A percentile compares a stretch with the other conserved stretches of the same genome.
Evolutionary conservation across 2,888 invertebrate species (phyloP).

Genomic region (Lymantria dispar): DNA sequence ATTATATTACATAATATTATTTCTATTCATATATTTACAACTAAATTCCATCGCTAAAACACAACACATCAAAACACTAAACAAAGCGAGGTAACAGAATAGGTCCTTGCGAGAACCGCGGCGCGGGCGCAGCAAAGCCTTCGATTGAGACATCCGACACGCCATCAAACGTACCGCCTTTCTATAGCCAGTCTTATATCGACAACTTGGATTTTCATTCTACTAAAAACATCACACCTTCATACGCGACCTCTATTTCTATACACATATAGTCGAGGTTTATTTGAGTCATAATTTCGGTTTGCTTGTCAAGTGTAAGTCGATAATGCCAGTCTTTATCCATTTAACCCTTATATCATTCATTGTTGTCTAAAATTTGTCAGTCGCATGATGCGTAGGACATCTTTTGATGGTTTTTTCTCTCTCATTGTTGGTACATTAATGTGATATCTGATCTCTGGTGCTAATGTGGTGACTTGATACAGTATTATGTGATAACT

Average conservation of each 20-base stretch:
- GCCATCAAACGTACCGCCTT: conserved; percentile 72
- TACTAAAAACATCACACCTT: conserved; percentile 18
- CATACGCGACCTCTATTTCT: conserved; percentile 9
- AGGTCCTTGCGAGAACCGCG: conserved; percentile 54
- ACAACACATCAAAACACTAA: conserved; percentile 41
- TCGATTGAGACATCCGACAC: conserved; percentile 78
- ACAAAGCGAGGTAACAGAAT: conserved; percentile 42
- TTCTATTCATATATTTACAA: conserved; percentile 9
- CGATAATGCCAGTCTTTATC: conserved; percentile 51
- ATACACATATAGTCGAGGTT: conserved; percentile 31
- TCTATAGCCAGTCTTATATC: conserved; percentile 68
- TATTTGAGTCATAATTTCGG: conserved; percentile 6
- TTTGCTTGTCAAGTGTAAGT: conserved; percentile 7
- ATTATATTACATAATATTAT: conserved; percentile 11
- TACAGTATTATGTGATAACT: conserved; percentile 37
- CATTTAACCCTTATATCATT: conserved; percentile 75
- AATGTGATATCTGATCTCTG: conserved; percentile 57
- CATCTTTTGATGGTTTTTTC: conserved; percentile 42
- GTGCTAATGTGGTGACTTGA: conserved; percentile 53
- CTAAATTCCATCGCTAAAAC: conserved; percentile 35
- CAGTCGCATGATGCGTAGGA: conserved; percentile 71
- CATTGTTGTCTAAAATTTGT: conserved; percentile 78
- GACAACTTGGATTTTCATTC: conserved; percentile 43
- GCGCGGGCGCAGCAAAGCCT: conserved; percentile 67
- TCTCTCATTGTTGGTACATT: conserved; percentile 54